Percentiles rank a stretch among this genome's conserved stretches.
phyloP scores from a whole-genome alignment of 2,888 invertebrate species.

The Stenoptilia bipunctidactyla region DNA sequence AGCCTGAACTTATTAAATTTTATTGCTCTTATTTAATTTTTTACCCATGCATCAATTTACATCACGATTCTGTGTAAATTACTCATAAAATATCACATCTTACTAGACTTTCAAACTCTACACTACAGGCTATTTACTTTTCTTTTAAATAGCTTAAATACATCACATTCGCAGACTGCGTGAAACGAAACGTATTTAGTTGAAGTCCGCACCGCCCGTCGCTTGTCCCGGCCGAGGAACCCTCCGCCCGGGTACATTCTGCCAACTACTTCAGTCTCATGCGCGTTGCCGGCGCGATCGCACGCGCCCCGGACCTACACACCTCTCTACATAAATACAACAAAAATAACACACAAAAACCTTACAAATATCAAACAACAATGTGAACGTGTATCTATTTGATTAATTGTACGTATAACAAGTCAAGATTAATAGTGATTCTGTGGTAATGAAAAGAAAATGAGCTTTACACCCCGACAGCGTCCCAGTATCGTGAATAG shows the following conservation, averaged over 20 bases:
- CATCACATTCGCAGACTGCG: slow-evolving; percentile 16
- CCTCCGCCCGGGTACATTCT: slow-evolving; percentile 45
- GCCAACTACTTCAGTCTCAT: slow-evolving; percentile 32
- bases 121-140: too few relatives aligned
- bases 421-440: slow-evolving; percentile 17
- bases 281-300: slow-evolving; percentile 32
- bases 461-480: slow-evolving; percentile 27
- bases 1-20: too few relatives aligned
- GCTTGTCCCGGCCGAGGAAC: slow-evolving; percentile 28
- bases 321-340: slow-evolving; percentile 25
- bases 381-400: slow-evolving; percentile 26
- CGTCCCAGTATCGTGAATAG: slow-evolving; percentile 40
- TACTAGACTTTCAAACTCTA: too few relatives aligned
- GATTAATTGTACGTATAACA: slow-evolving; percentile 21
- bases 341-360: slow-evolving; percentile 50
- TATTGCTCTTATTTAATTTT: too few relatives aligned
- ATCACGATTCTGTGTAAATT: too few relatives aligned
- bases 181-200: slow-evolving; percentile 39
- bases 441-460: slow-evolving; percentile 19
- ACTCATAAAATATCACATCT: too few relatives aligned
- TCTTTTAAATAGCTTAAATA: too few relatives aligned
- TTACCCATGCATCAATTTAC: too few relatives aligned
- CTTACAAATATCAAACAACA: slow-evolving; percentile 25
- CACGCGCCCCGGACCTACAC: slow-evolving; percentile 24
- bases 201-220: slow-evolving; percentile 37